A percentile compares a stretch with the other conserved stretches of the same genome.
Conservation (phyloP, 2,797 vertebrate species). For the Amphiprion clarkii region DNA sequence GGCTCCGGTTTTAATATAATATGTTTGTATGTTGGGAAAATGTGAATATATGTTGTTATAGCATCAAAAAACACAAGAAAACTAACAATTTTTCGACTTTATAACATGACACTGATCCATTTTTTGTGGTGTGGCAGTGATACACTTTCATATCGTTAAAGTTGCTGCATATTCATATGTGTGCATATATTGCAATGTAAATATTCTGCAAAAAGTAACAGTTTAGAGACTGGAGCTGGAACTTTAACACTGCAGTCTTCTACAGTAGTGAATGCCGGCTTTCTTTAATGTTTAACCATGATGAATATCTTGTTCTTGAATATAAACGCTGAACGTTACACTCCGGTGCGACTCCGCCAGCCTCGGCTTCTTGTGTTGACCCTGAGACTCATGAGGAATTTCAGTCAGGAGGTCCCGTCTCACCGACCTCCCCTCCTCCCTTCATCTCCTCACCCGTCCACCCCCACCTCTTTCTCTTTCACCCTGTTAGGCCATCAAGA, state of each 20-base stretch:
- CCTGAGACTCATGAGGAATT: slow-evolving; percentile 81
- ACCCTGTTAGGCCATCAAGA: slow-evolving; percentile 47
- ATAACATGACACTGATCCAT: no score
- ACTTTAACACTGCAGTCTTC: background rate
- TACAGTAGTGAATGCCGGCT: background rate
- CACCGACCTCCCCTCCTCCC: slow-evolving; percentile 25
- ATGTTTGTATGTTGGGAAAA: no score
- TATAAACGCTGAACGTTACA: slow-evolving; percentile 62
- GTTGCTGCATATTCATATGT: no score
- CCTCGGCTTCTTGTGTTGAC: slow-evolving; percentile 69
- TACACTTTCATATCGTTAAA: no score
- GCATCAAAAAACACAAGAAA: no score
- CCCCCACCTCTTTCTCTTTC: slow-evolving; percentile 42
- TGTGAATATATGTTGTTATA: no score
- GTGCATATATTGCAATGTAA: no score
- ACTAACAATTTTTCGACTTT: no score
- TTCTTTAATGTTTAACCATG: slow-evolving; percentile 14
- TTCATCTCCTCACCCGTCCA: slow-evolving; percentile 20
- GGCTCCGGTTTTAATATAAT: no score
- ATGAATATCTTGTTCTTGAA: slow-evolving; percentile 31
- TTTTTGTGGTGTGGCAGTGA: no score
- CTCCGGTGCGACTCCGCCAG: slow-evolving; percentile 42
- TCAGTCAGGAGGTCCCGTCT: slow-evolving; percentile 40
- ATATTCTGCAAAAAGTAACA: no score
- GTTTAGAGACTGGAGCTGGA: no score